Evolutionary conservation across 1,140 invertebrate genomes (phyloP), one percentile per base, ranked within the genome.

Genomic region (Vanessa atalanta): DNA sequence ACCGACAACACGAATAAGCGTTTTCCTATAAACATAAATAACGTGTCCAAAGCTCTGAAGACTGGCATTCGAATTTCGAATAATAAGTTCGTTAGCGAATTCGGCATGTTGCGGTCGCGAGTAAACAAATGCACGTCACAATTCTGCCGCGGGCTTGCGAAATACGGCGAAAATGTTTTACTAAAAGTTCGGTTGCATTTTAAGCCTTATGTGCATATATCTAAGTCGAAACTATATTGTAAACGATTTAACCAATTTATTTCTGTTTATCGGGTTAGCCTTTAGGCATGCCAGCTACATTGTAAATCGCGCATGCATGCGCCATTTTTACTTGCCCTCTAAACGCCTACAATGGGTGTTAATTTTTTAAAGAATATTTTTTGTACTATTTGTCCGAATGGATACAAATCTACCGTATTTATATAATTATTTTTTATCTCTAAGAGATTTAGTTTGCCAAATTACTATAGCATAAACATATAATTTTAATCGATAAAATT

Each of bases 41-140:
- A 73, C 74, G 55, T 69, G 61, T 67, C 64, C 77, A 48, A 67
- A 68, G 72, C 75, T 80, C 77, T 72, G 76, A 80, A 76, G 76
- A 78, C 78, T 82, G 76, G 67, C 74, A 79, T 77, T 79, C 81
- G 79, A 86, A 88, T 80, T 85, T 80, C 83, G 83, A 86, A 88
- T 87, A 88, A 86, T 88, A 88, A 88, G 85, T 87, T 88, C 83
- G 83, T 87, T 88, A 87, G 85, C 77, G 82, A 80, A 81, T 85
- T 80, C 82, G 79, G 78, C 76, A 73, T 84, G 82, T 81, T 86
- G 83, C 79, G 83, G 83, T 84, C 79, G 81, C 78, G 79, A 79
- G 77, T 82, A 86, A 88, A 88, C 85, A 88, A 86, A 84, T 83
- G 81, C 81, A 83, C 83, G 83, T 85, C 84, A 88, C 84, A 82